A percentile compares a stretch with the other conserved stretches of the same genome.
These are phyloP conservation scores for Drosophila watanabei DNA, from an alignment of 1,140 invertebrate species.

Conservation along the genomic window DNA sequence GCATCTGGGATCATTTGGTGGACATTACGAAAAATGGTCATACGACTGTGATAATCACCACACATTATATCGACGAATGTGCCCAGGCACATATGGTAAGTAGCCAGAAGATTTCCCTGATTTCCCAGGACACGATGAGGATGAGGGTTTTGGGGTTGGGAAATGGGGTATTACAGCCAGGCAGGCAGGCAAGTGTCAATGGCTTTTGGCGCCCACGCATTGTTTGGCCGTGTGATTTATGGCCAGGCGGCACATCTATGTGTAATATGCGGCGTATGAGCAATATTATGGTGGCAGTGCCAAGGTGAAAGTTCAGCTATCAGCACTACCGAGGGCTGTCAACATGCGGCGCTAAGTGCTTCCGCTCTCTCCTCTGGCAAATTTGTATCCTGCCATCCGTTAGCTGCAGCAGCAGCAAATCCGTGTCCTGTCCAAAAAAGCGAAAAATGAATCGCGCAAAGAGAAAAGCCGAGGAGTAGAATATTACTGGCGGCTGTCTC, in stretches of 20 bases:
- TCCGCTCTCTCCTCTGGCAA: slow-evolving; percentile 64
- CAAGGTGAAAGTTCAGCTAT: slow-evolving; percentile 80
- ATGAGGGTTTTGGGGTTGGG: too few relatives aligned
- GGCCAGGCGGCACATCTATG: slow-evolving; percentile 66
- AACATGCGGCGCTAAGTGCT: slow-evolving; percentile 80
- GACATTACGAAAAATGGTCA: slow-evolving; percentile 94
- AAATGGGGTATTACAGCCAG: not conserved
- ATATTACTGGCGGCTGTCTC: slow-evolving; percentile 67
- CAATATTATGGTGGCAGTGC: slow-evolving; percentile 66
- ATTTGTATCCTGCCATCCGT: slow-evolving; percentile 73
- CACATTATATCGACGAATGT: slow-evolving; percentile 99
- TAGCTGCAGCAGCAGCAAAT: slow-evolving; percentile 59
- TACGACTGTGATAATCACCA: slow-evolving; percentile 98
- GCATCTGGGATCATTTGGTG: slow-evolving; percentile 98
- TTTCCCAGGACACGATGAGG: slow-evolving; percentile 3
- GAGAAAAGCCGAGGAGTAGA: slow-evolving; percentile 49
- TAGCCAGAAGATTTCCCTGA: slow-evolving; percentile 52
- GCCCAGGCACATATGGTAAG: slow-evolving; percentile 93
- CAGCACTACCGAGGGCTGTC: slow-evolving; percentile 72
- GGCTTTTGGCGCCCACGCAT: slow-evolving; percentile 73
- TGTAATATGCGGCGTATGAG: slow-evolving; percentile 78
- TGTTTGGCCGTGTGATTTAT: slow-evolving; percentile 77
- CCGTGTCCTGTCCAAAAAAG: slow-evolving; percentile 61
- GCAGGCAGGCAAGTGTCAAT: slow-evolving; percentile 62
- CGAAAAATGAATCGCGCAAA: slow-evolving; percentile 31